phyloP scores from a whole-genome alignment of 1,140 invertebrate species.

The Aphelenchoides avenae region DNA sequence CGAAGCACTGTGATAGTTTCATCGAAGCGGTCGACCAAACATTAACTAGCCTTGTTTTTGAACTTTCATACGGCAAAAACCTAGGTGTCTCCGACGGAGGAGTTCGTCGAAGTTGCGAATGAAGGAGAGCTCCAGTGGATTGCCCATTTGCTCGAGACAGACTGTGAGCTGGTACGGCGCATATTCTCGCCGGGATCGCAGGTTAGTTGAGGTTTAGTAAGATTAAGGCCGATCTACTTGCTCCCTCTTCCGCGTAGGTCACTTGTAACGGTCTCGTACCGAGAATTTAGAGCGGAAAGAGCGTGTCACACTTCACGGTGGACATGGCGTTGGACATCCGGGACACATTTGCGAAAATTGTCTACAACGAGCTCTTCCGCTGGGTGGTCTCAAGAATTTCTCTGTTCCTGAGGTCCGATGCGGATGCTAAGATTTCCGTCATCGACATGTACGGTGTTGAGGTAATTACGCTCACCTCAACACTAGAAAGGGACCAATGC shows the following conservation, averaged over 20 bases:
- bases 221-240: too few relatives aligned
- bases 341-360: constrained; percentile 34
- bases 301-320: constrained; percentile 3
- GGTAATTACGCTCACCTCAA: constrained; percentile 8
- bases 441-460: constrained; percentile 27
- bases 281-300: too few relatives aligned
- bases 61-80: constrained; percentile 10
- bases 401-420: constrained; percentile 16
- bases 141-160: constrained; percentile 23
- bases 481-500: too few relatives aligned
- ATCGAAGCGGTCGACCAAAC: neutral
- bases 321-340: constrained; percentile 30
- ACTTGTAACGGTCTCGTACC: too few relatives aligned
- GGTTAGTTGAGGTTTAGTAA: too few relatives aligned
- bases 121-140: constrained; percentile 34
- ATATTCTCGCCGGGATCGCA: neutral
- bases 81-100: too few relatives aligned
- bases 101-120: constrained; percentile 23
- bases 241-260: too few relatives aligned
- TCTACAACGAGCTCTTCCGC: constrained; percentile 29
- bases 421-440: constrained; percentile 16
- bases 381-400: constrained; percentile 35
- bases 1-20: too few relatives aligned
- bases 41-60: neutral
- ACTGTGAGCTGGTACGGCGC: constrained; percentile 22